Evolutionary conservation across 2,113 vertebrate species (phyloP).

Genomic region (Poecilia latipinna): DNA sequence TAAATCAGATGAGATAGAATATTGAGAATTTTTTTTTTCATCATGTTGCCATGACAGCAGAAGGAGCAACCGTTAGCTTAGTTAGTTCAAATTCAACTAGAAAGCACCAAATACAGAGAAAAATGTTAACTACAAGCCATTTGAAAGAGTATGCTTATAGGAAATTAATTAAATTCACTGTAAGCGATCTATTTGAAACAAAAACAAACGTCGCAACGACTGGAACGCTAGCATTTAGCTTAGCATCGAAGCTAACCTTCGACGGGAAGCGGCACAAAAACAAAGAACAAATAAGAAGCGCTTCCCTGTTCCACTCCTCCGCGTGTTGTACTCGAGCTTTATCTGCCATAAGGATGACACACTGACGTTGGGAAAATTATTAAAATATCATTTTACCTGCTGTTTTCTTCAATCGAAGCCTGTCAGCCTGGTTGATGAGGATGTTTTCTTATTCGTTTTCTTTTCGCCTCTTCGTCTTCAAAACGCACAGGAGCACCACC

Average conservation of each 20-base stretch:
- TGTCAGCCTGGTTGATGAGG: slow-evolving; percentile 27
- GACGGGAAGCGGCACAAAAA: background rate
- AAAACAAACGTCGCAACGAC: background rate
- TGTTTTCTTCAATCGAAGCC: slow-evolving; percentile 23
- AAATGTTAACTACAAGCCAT: background rate
- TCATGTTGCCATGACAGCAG: slow-evolving; percentile 4
- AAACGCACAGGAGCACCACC: background rate
- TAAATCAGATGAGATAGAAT: background rate
- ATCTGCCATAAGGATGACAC: accelerated
- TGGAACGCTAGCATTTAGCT: background rate
- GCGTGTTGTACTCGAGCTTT: accelerated
- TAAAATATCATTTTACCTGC: slow-evolving; percentile 38
- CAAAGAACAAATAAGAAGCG: accelerated
- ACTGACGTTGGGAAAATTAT: accelerated
- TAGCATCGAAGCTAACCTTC: slow-evolving; percentile 47
- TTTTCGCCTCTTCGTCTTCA: slow-evolving; percentile 10
- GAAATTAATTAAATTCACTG: background rate
- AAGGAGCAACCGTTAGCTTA: background rate
- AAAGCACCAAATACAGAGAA: background rate
- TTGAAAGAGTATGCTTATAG: background rate
- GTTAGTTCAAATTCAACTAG: background rate
- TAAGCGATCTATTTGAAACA: accelerated
- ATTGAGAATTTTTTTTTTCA: background rate
- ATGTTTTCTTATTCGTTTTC: slow-evolving; percentile 17
- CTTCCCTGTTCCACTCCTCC: background rate